Evolutionary conservation across 2,888 invertebrate genomes (phyloP).

Genomic region (Odontothrips loti): DNA sequence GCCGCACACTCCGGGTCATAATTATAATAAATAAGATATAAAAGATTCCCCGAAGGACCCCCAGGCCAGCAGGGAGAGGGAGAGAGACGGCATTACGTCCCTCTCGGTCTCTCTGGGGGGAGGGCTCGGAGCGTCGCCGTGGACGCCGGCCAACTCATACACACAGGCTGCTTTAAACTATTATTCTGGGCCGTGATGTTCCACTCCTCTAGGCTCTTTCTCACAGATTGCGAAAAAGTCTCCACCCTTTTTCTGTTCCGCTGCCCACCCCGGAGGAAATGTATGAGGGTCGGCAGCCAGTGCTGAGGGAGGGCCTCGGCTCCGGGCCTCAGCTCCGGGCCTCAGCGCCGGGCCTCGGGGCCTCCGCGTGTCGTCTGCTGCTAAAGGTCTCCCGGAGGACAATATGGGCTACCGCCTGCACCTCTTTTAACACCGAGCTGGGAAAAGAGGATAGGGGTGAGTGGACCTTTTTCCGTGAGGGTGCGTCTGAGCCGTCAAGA

Average conservation of each 20-base stretch:
- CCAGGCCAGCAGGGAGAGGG: neutral
- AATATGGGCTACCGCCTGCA: conserved; percentile 12
- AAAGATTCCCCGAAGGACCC: conserved; percentile 11
- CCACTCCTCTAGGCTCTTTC: conserved; percentile 4
- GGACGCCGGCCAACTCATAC: conserved; percentile 21
- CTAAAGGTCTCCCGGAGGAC: conserved; percentile 24
- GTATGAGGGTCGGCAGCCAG: conserved; percentile 1
- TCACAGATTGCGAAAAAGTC: conserved; percentile 22
- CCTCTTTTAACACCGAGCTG: conserved; percentile 11
- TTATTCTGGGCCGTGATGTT: conserved; percentile 20
- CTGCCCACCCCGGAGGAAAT: conserved; percentile 15
- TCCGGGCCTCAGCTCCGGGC: neutral
- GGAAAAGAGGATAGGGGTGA: neutral
- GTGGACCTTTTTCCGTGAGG: neutral
- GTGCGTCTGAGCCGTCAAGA: conserved; percentile 14
- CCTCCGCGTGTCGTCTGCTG: conserved; percentile 13
- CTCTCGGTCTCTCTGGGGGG: neutral
- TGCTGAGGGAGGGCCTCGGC: neutral
- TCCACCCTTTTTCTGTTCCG: conserved; percentile 24
- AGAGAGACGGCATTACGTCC: neutral
- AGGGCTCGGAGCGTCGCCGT: neutral
- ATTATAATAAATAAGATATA: conserved; percentile 27
- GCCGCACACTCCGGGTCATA: conserved; percentile 22
- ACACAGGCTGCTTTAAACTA: conserved; percentile 24
- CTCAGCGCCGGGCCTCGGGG: neutral